Evolutionary conservation across 1,140 invertebrate genomes (phyloP).

Genomic region (Nephotettix cincticeps): DNA sequence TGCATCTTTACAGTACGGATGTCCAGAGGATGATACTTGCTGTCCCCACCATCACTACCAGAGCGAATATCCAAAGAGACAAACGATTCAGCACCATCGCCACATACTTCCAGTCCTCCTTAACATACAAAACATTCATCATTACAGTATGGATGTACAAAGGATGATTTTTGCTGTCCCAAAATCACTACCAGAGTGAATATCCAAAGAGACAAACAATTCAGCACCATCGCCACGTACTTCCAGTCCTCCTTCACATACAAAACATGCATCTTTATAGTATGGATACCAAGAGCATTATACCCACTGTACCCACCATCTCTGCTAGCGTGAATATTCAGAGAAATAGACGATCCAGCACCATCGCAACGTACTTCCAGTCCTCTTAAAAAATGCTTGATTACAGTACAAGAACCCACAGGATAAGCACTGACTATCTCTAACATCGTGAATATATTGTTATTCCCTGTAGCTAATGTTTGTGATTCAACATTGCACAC

Average conservation of each 20-base stretch:
- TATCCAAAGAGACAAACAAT: conserved; percentile 94
- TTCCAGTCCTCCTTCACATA: conserved; percentile 97
- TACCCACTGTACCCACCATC: conserved; percentile 89
- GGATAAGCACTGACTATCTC: no score
- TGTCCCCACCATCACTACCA: conserved; percentile 90
- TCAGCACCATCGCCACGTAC: conserved; percentile 97
- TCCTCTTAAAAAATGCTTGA: no score
- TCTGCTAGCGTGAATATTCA: conserved; percentile 97
- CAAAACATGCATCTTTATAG: conserved; percentile 78
- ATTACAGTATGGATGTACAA: conserved; percentile 91
- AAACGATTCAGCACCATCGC: conserved; percentile 96
- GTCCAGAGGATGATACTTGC: conserved; percentile 93
- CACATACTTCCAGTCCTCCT: conserved; percentile 98
- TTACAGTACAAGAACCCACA: no score
- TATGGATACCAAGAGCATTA: conserved; percentile 89
- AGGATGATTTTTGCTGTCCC: conserved; percentile 93
- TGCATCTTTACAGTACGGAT: conserved; percentile 89
- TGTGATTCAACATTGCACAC: no score
- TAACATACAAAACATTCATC: conserved; percentile 71
- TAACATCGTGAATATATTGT: no score
- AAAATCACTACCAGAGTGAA: conserved; percentile 93
- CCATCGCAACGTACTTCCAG: conserved; percentile 99
- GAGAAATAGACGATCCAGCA: conserved; percentile 92
- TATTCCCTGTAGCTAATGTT: no score
- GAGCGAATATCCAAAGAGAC: conserved; percentile 95